Conservation (phyloP, 2,888 invertebrate genomes). For the Zygogramma bicolorata region DNA sequence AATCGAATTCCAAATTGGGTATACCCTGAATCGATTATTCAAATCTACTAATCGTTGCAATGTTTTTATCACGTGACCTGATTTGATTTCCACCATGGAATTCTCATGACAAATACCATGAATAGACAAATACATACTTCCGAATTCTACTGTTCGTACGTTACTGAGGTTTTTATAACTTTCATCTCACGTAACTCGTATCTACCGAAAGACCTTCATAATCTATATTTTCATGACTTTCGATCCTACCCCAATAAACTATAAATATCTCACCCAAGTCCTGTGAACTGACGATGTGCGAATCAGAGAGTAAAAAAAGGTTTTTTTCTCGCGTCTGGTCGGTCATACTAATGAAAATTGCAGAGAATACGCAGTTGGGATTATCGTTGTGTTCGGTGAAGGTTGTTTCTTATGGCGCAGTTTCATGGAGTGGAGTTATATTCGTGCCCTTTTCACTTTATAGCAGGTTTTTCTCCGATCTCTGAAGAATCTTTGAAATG, state of each 20-base stretch:
- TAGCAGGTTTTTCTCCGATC: too few species aligned
- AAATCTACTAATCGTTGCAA: not conserved
- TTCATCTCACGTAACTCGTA: not conserved
- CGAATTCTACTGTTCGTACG: not conserved
- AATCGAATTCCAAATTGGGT: too few species aligned
- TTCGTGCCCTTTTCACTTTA: too few species aligned
- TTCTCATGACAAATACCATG: not conserved
- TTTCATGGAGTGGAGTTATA: too few species aligned
- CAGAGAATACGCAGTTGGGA: not conserved
- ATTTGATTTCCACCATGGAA: not conserved
- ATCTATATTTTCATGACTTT: conserved; percentile 12
- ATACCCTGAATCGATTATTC: too few species aligned
- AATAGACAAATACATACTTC: not conserved
- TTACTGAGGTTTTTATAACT: not conserved
- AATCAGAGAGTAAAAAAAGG: not conserved
- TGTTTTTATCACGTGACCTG: not conserved
- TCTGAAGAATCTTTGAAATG: too few species aligned
- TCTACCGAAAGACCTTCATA: not conserved
- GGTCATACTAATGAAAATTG: not conserved
- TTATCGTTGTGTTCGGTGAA: not conserved
- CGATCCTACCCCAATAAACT: conserved; percentile 6
- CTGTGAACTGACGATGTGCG: not conserved
- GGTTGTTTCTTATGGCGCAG: not conserved
- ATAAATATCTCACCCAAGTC: not conserved
- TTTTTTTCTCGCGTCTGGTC: not conserved